A percentile compares a stretch with the other conserved stretches of the same genome.
Evolutionary conservation across 2,113 vertebrate species (phyloP).

Genomic region (Syngnathoides biaculeatus): DNA sequence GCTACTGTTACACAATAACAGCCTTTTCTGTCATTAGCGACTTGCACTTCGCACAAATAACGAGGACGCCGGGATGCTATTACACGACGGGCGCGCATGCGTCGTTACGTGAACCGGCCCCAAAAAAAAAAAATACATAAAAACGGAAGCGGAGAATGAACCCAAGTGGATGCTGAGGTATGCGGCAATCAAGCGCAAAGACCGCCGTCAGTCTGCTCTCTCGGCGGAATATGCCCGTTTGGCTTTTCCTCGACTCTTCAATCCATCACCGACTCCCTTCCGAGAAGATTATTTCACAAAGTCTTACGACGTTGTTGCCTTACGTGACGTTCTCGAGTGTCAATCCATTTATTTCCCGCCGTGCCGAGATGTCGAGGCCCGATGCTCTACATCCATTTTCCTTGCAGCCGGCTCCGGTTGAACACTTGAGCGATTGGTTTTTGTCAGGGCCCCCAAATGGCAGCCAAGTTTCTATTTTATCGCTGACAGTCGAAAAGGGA

Average conservation of each 20-base stretch:
- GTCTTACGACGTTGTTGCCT: background rate
- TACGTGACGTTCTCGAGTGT: slow-evolving; percentile 8
- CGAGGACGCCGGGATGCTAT: background rate
- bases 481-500: slow-evolving; percentile 17
- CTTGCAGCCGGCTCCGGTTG: slow-evolving; percentile 8
- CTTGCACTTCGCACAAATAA: slow-evolving; percentile 20
- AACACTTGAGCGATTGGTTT: background rate
- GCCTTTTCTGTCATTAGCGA: slow-evolving; percentile 40
- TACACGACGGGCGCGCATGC: background rate
- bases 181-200: too few relatives aligned
- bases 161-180: too few relatives aligned
- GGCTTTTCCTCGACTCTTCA: background rate
- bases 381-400: slow-evolving; percentile 10
- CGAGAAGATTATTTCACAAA: background rate
- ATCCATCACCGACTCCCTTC: background rate
- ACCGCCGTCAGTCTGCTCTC: too few relatives aligned
- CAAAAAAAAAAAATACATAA: too few relatives aligned
- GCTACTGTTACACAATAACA: slow-evolving; percentile 25
- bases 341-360: slow-evolving; percentile 10
- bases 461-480: slow-evolving; percentile 34
- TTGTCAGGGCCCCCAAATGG: slow-evolving; percentile 6
- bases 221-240: background rate
- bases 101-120: background rate
- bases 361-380: background rate
- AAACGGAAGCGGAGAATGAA: too few relatives aligned